Percentiles rank a stretch among this genome's conserved stretches.
Conservation (phyloP, 2,888 invertebrate genomes). For the Polymixis flavicincta region DNA sequence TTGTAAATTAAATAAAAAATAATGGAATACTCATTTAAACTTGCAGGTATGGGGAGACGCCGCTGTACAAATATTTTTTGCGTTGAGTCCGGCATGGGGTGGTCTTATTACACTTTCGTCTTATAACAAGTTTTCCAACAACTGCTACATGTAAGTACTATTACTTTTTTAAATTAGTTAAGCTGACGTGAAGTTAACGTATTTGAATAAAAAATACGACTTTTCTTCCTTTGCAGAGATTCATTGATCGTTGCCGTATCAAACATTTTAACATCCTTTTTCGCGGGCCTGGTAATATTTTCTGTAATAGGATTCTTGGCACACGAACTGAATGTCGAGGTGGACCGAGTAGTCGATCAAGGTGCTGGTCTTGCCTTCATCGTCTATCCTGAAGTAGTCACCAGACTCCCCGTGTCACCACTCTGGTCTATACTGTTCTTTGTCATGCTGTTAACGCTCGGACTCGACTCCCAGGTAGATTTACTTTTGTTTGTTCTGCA, state of each 20-base stretch:
- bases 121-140: conserved; percentile 96
- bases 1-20: background rate
- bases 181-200: background rate
- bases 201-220: background rate
- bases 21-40: background rate
- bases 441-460: conserved; percentile 94
- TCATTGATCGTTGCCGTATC: conserved; percentile 94
- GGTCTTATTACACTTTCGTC: conserved; percentile 96
- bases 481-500: conserved; percentile 5
- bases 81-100: conserved; percentile 96
- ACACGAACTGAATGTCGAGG: conserved; percentile 92
- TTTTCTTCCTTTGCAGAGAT: conserved; percentile 89
- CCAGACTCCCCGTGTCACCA: conserved; percentile 94
- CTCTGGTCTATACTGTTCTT: conserved; percentile 96
- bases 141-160: conserved; percentile 93
- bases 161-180: background rate
- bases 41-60: conserved; percentile 95
- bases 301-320: conserved; percentile 96
- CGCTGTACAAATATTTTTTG: conserved; percentile 96
- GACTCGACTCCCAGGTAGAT: conserved; percentile 92
- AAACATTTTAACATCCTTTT: conserved; percentile 95
- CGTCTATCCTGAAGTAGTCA: conserved; percentile 96
- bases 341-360: conserved; percentile 93
- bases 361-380: conserved; percentile 95
- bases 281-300: conserved; percentile 95